Evolutionary conservation across 2,797 vertebrate genomes (phyloP).

Genomic region (Zalophus californianus): DNA sequence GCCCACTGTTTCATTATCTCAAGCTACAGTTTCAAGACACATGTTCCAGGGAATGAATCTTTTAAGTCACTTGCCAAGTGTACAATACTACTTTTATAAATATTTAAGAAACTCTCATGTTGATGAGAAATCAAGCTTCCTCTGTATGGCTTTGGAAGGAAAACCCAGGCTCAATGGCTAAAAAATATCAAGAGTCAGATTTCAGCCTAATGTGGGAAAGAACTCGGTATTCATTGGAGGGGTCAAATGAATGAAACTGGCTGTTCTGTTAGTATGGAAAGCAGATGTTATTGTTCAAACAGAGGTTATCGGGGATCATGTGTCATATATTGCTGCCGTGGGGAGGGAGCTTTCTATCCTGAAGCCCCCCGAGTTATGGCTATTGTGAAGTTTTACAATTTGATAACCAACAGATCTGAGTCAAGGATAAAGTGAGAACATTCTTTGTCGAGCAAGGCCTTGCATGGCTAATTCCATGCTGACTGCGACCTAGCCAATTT

Average conservation of each 20-base stretch:
- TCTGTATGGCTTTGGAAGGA: neutral
- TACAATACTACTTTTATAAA: neutral
- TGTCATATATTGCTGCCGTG: neutral
- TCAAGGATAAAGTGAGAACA: neutral
- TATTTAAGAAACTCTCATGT: neutral
- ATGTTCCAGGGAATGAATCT: neutral
- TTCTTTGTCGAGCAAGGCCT: neutral
- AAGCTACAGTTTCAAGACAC: neutral
- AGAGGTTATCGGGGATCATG: neutral
- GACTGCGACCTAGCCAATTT: neutral
- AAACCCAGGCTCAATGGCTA: neutral
- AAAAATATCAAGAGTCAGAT: neutral
- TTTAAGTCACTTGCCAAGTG: neutral
- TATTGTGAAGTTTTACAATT: conserved; percentile 9
- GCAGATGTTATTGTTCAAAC: neutral
- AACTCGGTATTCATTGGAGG: neutral
- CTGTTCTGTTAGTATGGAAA: neutral
- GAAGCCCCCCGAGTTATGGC: neutral
- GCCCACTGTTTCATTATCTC: neutral
- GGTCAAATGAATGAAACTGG: neutral
- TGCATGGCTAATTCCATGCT: neutral
- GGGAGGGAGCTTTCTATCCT: neutral
- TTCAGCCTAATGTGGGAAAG: neutral
- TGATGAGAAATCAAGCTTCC: neutral
- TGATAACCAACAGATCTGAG: neutral